phyloP scores from a whole-genome alignment of 2,888 invertebrate species.

The Zaprionus lineosus region DNA sequence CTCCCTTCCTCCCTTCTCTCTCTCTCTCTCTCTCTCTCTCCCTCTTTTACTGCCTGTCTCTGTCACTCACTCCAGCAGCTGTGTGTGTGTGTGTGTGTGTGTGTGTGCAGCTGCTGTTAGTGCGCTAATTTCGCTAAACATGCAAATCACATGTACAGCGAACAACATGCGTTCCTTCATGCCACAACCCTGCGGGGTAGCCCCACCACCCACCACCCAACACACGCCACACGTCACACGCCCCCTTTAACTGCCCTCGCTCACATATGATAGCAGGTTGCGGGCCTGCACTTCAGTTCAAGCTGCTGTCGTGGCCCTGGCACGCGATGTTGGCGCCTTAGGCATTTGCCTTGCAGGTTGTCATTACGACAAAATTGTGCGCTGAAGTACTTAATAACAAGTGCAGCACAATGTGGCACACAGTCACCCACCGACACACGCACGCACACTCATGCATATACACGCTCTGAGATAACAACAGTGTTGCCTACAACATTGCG shows the following conservation, averaged over 20 bases:
- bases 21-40: background rate
- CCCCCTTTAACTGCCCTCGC: background rate
- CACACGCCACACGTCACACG: constrained; percentile 2
- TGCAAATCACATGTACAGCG: constrained; percentile 73
- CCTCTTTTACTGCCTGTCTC: background rate
- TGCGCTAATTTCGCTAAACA: constrained; percentile 77
- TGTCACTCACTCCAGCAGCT: background rate
- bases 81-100: too few species aligned
- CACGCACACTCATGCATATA: background rate
- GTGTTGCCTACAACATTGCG: constrained; percentile 43
- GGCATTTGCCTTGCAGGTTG: constrained; percentile 75
- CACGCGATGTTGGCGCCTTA: constrained; percentile 72
- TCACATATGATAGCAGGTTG: constrained; percentile 12
- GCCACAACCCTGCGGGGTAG: too few species aligned
- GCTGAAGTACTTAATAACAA: constrained; percentile 74
- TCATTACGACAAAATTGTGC: constrained; percentile 76
- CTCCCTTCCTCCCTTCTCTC: background rate
- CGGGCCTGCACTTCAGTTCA: constrained; percentile 61
- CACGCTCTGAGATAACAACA: constrained; percentile 38
- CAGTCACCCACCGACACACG: constrained; percentile 26
- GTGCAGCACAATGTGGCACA: constrained; percentile 73
- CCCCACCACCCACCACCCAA: too few species aligned
- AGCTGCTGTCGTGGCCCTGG: constrained; percentile 68
- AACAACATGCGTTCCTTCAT: constrained; percentile 27
- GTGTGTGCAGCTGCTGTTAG: constrained; percentile 70